These are phyloP conservation scores for Crotophaga sulcirostris DNA, from an alignment of 2,113 vertebrate species.

Conservation along the genomic window DNA sequence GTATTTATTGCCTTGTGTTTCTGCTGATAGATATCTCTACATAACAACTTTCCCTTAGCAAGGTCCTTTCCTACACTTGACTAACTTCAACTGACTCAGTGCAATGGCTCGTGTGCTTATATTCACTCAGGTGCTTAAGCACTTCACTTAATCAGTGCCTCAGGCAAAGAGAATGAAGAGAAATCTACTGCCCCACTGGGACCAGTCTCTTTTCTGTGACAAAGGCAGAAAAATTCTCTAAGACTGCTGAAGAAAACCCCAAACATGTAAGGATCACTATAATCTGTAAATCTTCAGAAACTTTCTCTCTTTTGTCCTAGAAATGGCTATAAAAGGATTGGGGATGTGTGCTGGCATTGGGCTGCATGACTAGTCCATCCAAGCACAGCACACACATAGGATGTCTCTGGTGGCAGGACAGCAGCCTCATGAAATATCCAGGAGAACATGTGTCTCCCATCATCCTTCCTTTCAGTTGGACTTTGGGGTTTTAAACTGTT, in stretches of 20 bases:
- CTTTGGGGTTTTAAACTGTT: background rate
- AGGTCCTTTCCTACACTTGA: background rate
- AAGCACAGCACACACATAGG: background rate
- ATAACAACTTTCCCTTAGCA: background rate
- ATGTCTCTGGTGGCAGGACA: background rate
- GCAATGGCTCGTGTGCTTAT: background rate
- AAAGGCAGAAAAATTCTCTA: background rate
- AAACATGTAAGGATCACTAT: background rate
- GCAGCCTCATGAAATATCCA: background rate
- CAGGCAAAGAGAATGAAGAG: background rate
- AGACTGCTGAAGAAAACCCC: background rate
- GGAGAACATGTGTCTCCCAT: background rate
- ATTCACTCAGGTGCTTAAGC: constrained; percentile 5
- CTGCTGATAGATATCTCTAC: background rate
- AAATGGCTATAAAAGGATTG: background rate
- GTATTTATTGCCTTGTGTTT: background rate
- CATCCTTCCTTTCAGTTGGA: background rate
- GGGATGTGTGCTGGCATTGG: background rate
- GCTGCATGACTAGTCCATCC: background rate
- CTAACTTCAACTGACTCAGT: background rate
- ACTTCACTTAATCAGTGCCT: background rate
- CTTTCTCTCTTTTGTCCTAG: background rate
- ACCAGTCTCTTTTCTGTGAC: background rate
- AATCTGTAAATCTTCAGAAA: background rate
- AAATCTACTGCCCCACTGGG: background rate